Base-by-base conservation (phyloP, 92 coral and sea anemone genomes). In the Anthopleura xanthogrammica region DNA sequence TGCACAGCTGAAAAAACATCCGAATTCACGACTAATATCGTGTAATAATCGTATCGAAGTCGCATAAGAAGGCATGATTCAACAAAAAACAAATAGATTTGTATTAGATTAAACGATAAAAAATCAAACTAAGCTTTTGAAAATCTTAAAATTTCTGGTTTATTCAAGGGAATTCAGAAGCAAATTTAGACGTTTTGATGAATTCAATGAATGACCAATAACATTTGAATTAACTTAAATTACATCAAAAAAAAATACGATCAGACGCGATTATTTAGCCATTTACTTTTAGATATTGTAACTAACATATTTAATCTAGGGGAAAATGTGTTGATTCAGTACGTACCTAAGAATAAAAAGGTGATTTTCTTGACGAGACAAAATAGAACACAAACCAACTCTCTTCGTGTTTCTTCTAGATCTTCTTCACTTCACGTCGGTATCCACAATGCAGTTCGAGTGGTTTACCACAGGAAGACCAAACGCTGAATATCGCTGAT, bases 381-480 rank as follows among this genome's bases (percentile, higher is more conserved):
- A 68, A 23, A 23, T 68, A 68, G 74, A 68, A 36, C 74, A 68
- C 74, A 68, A 68, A 68, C 41, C 74, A 62, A 73, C 77, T 5
- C 4, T 8, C 6, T n/a, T 5, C 70, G 55, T 3, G 12, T n/a
- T 78, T 19, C 13, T 3, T 48, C n/a, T n/a, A n/a, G n/a, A n/a
- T n/a, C 5, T 77, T 46, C 52, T 77, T 24, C 65, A 52, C 43
- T 16, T 29, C 36, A 6, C 29, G 17, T 60, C 6, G 60, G 2
- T 48, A 50, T 57, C 84, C 84, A 50, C 66, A 41, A 81, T 81
- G 77, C 84, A 70, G 23, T 66, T n/a, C 60, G 62, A 40, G 46
- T 17, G 40, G 29, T 41, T 3, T n/a, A 20, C 70, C 70, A 62
- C 70, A 20, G 70, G 70, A 7, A 62, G 70, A 20, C 70, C 70